Conservation (phyloP, 2,888 invertebrate genomes). For the Microplitis manilae region DNA sequence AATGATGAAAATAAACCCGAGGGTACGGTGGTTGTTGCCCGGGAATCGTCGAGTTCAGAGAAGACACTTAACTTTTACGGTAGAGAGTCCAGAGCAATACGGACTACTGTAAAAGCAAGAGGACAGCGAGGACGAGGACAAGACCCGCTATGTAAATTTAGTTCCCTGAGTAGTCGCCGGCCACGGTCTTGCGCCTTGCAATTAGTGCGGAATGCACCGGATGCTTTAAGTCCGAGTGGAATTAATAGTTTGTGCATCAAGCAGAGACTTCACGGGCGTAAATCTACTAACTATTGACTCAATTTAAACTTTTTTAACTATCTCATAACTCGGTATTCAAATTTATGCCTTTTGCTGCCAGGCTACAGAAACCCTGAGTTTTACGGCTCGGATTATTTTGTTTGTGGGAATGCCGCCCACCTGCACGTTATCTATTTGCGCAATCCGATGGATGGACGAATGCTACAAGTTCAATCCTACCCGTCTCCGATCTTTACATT, state of each 20-base stretch:
- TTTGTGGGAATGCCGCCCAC: too few relatives aligned
- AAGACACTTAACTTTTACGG: constrained; percentile 1
- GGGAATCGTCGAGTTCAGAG: not conserved
- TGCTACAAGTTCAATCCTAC: too few relatives aligned
- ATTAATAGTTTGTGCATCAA: constrained; percentile 23
- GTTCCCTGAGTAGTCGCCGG: constrained; percentile 43
- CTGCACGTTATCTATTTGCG: too few relatives aligned
- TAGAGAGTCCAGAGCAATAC: not conserved
- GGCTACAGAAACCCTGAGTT: too few relatives aligned
- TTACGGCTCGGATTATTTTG: too few relatives aligned
- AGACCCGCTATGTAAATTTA: constrained; percentile 51
- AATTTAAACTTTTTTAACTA: not conserved
- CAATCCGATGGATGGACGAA: too few relatives aligned
- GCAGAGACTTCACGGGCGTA: constrained; percentile 13
- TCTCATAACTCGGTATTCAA: not conserved
- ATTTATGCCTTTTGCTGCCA: too few relatives aligned
- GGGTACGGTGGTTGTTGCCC: not conserved
- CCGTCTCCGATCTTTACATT: too few relatives aligned
- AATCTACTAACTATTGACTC: constrained; percentile 28
- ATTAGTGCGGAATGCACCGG: constrained; percentile 59
- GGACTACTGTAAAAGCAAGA: not conserved
- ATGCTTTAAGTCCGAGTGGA: constrained; percentile 25
- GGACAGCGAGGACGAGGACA: constrained; percentile 13
- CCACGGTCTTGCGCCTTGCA: constrained; percentile 55
- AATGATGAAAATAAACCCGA: not conserved